Evolutionary conservation across 1,140 invertebrate genomes (phyloP).

Genomic region (Macrostomum lignano): DNA sequence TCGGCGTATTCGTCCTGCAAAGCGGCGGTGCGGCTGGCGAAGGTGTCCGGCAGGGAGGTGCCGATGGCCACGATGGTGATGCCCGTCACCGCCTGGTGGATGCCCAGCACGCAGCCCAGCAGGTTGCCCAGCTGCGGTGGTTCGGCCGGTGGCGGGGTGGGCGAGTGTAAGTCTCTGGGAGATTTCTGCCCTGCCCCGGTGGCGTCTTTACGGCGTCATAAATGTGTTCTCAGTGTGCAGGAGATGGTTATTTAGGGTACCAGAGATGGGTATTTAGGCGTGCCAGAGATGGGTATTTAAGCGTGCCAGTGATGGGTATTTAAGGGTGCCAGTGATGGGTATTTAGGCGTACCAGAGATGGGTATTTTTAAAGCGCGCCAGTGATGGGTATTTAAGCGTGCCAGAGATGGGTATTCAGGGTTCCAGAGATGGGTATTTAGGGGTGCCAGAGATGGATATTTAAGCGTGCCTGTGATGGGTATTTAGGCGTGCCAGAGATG

Average conservation of each 20-base stretch:
- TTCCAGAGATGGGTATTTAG: too few species aligned
- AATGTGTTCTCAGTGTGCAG: slow-evolving; percentile 32
- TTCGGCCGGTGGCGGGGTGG: slow-evolving; percentile 10
- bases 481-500: too few species aligned
- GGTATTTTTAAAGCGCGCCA: too few species aligned
- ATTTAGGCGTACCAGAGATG: too few species aligned
- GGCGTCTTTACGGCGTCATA: slow-evolving; percentile 32
- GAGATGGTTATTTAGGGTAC: slow-evolving; percentile 31
- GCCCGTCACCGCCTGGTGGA: slow-evolving; percentile 16
- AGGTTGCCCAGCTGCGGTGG: slow-evolving; percentile 17
- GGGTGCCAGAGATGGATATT: too few species aligned
- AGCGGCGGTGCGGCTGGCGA: slow-evolving; percentile 30
- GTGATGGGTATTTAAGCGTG: too few species aligned
- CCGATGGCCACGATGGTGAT: slow-evolving; percentile 38
- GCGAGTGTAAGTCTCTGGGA: slow-evolving; percentile 11
- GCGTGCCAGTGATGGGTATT: too few species aligned
- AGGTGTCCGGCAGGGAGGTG: slow-evolving; percentile 39
- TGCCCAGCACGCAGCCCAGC: slow-evolving; percentile 17
- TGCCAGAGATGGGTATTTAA: too few species aligned
- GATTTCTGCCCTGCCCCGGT: slow-evolving; percentile 28
- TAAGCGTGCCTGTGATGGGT: too few species aligned
- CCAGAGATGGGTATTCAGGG: too few species aligned
- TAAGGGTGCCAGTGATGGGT: too few species aligned
- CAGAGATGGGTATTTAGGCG: too few species aligned
- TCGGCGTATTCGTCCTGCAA: slow-evolving; percentile 28